A percentile compares a stretch with the other conserved stretches of the same genome.
Evolutionary conservation across 1,140 invertebrate species (phyloP).

Genomic region (Ladona fulva): DNA sequence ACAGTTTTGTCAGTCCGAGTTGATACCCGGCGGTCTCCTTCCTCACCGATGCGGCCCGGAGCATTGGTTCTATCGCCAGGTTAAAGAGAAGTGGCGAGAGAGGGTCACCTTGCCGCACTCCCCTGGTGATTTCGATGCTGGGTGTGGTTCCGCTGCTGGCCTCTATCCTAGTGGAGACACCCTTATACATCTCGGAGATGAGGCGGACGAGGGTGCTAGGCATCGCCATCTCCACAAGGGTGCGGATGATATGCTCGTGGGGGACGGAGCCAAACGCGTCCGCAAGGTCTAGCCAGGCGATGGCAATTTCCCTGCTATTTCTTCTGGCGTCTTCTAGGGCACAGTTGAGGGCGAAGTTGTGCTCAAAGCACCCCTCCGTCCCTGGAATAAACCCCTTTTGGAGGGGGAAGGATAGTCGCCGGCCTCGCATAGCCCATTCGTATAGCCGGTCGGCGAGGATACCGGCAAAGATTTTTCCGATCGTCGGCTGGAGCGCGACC

Average conservation of each 20-base stretch:
- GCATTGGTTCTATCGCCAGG: too few relatives aligned
- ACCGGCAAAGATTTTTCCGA: slow-evolving; percentile 17
- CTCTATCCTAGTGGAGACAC: neutral
- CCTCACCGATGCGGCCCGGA: too few relatives aligned
- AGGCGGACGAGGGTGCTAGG: neutral
- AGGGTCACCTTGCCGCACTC: too few relatives aligned
- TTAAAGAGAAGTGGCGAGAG: too few relatives aligned
- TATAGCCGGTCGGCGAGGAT: slow-evolving; percentile 15
- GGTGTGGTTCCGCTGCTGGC: slow-evolving; percentile 17
- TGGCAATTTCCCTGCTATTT: slow-evolving; percentile 20
- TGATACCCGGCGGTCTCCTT: too few relatives aligned
- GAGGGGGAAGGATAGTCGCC: slow-evolving; percentile 15
- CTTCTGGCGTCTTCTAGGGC: slow-evolving; percentile 17
- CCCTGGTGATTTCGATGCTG: slow-evolving; percentile 20
- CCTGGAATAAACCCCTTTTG: slow-evolving; percentile 31
- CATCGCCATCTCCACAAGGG: slow-evolving; percentile 16
- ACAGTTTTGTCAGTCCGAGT: too few relatives aligned
- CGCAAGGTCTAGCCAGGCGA: slow-evolving; percentile 30
- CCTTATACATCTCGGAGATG: slow-evolving; percentile 13
- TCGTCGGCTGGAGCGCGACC: too few relatives aligned
- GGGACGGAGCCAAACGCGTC: slow-evolving; percentile 32
- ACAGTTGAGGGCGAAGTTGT: slow-evolving; percentile 31
- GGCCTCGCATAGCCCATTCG: slow-evolving; percentile 12
- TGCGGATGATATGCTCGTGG: slow-evolving; percentile 25
- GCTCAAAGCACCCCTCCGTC: slow-evolving; percentile 32